Conservation (phyloP, 1,140 invertebrate species). For the Calliphora vicina region DNA sequence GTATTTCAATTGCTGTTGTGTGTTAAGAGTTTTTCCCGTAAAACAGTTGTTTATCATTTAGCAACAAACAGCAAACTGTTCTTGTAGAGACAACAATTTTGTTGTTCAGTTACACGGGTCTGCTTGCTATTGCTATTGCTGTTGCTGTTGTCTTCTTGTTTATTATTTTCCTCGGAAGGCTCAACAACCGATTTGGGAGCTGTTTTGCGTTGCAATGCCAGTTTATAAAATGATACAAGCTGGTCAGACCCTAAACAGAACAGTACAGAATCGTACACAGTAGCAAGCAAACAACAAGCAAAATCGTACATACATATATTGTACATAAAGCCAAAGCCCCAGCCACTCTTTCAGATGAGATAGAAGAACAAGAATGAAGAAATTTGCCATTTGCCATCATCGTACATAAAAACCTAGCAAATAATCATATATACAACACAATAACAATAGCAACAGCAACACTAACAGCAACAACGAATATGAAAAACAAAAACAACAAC, state of each 20-base stretch:
- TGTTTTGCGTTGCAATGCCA: background rate
- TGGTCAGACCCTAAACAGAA: background rate
- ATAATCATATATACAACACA: constrained; percentile 10
- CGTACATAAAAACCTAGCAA: background rate
- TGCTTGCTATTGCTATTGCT: no score
- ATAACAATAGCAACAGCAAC: background rate
- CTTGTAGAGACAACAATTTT: background rate
- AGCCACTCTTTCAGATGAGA: background rate
- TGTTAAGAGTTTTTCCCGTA: background rate
- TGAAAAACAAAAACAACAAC: background rate
- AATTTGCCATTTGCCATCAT: background rate
- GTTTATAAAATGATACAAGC: background rate
- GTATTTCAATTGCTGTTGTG: no score
- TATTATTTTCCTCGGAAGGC: background rate
- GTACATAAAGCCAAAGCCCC: background rate
- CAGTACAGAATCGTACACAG: background rate
- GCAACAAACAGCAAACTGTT: background rate
- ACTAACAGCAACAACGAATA: background rate
- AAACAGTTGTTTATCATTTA: constrained; percentile 14
- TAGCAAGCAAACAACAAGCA: no score
- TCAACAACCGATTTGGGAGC: constrained; percentile 3
- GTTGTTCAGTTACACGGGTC: background rate
- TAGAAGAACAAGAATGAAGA: background rate
- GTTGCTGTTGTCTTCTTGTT: background rate
- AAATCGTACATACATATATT: no score